These are phyloP conservation scores for Microtus pennsylvanicus DNA, from an alignment of 2,113 vertebrate genomes.

Conservation along the genomic window DNA sequence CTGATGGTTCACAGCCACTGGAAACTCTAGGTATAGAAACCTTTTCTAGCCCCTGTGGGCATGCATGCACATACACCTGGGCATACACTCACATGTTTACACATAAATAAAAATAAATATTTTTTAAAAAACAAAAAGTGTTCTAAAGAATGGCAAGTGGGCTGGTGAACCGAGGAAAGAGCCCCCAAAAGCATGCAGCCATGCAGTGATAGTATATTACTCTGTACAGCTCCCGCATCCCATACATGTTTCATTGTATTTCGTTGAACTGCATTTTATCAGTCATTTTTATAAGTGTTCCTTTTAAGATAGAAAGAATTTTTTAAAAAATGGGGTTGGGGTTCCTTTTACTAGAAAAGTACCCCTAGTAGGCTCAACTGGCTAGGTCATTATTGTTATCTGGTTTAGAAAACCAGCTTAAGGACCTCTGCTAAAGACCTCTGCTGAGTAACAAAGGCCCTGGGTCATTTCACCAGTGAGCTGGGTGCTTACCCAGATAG, in stretches of 20 bases:
- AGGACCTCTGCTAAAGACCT: background rate
- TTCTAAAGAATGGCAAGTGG: background rate
- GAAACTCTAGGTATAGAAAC: background rate
- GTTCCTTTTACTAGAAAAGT: constrained; percentile 21
- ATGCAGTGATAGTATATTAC: background rate
- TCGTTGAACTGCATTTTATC: background rate
- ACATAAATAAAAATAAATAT: background rate
- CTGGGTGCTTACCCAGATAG: background rate
- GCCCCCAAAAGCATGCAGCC: no score
- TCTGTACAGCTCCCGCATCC: background rate
- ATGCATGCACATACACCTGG: background rate
- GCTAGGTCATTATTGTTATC: background rate
- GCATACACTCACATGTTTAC: no score
- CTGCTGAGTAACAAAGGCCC: background rate
- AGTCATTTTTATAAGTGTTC: constrained; percentile 62
- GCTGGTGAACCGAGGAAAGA: no score
- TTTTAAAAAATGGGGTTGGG: background rate
- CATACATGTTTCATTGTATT: background rate
- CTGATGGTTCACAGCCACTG: background rate
- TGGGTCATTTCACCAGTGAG: background rate
- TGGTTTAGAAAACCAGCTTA: constrained; percentile 7
- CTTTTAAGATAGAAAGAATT: constrained; percentile 54
- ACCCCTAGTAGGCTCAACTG: background rate
- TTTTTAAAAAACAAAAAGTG: background rate
- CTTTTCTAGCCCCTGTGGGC: background rate